phyloP scores from a whole-genome alignment of 2,888 invertebrate species.

The Eristalinus sepulchralis region DNA sequence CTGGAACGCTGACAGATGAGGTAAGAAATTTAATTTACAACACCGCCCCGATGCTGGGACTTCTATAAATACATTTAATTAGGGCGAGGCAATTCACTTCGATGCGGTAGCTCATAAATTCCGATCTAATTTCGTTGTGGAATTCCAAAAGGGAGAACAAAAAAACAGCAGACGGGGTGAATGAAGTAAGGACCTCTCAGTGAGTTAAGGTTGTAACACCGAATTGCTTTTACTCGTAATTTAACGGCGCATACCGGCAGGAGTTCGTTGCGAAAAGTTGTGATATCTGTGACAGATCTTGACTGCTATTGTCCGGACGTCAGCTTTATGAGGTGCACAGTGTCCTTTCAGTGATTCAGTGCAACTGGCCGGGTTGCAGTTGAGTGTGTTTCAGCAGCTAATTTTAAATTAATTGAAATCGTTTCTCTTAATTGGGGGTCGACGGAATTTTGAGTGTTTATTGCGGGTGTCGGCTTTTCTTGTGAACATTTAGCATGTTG shows the following conservation, averaged over 20 bases:
- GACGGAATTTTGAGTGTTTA: background rate
- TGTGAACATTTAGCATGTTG: background rate
- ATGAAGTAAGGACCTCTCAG: background rate
- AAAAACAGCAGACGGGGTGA: background rate
- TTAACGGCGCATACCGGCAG: background rate
- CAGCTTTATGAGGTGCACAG: background rate
- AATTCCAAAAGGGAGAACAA: background rate
- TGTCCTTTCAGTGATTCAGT: background rate
- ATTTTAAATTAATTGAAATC: background rate
- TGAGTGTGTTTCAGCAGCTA: background rate
- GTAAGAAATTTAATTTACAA: constrained; percentile 22
- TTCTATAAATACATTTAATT: constrained; percentile 7
- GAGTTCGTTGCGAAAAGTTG: background rate
- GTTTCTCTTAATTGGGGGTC: background rate
- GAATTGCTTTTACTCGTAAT: background rate
- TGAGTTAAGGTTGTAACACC: background rate
- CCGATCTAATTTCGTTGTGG: background rate
- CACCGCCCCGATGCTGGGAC: background rate
- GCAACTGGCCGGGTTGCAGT: background rate
- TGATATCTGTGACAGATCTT: background rate
- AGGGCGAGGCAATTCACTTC: background rate
- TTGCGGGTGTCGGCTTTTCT: background rate
- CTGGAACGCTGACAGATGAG: constrained; percentile 10
- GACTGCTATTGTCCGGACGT: background rate
- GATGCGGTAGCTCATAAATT: background rate